phyloP scores from a whole-genome alignment of 2,888 invertebrate genomes.

The Gastrophysa polygoni region DNA sequence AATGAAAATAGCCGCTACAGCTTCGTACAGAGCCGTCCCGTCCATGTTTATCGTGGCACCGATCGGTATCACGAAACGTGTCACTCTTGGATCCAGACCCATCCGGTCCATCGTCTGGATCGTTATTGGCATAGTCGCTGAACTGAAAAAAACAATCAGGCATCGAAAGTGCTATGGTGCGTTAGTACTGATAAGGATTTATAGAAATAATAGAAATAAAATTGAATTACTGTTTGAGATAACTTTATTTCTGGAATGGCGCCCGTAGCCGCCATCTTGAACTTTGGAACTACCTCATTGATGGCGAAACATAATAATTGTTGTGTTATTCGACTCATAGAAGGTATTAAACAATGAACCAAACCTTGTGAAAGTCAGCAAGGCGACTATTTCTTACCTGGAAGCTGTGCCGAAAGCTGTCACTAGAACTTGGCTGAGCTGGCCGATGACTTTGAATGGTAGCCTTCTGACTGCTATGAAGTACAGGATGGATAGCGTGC shows the following conservation, averaged over 20 bases:
- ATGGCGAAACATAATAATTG: too few relatives aligned
- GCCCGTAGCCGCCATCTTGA: too few relatives aligned
- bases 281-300: too few relatives aligned
- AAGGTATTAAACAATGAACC: too few relatives aligned
- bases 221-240: too few relatives aligned
- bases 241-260: too few relatives aligned
- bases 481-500: constrained; percentile 87
- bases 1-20: constrained; percentile 97
- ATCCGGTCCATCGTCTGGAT: constrained; percentile 76
- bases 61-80: constrained; percentile 94
- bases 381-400: constrained; percentile 60
- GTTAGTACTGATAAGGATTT: too few relatives aligned
- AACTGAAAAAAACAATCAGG: constrained; percentile 60
- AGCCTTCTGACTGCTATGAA: constrained; percentile 80
- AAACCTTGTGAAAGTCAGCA: background rate
- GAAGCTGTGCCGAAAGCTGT: constrained; percentile 98
- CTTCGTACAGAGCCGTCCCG: constrained; percentile 96
- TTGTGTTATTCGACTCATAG: too few relatives aligned
- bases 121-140: constrained; percentile 95
- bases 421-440: constrained; percentile 88
- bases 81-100: constrained; percentile 87
- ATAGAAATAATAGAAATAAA: too few relatives aligned
- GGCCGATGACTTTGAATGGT: constrained; percentile 80
- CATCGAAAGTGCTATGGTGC: background rate
- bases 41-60: constrained; percentile 99